Evolutionary conservation across 2,888 invertebrate species (phyloP), one percentile per base, ranked within the genome.

Genomic region (Linnaemya vulpina): DNA sequence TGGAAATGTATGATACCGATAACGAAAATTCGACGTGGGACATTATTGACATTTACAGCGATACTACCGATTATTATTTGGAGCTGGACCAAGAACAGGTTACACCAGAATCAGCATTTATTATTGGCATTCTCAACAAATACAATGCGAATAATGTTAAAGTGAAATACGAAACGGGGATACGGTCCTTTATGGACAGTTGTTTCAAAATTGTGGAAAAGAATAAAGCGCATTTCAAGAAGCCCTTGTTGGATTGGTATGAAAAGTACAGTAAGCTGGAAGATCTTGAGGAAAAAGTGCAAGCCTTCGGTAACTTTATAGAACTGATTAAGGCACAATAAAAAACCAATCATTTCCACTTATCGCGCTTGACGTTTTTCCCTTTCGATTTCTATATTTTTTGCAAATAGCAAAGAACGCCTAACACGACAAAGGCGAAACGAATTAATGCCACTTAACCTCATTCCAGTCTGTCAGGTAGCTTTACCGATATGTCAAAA

Each of bases 171-270:
- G 65, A 49, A 9, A 40, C 49, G 15, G 51, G 62, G 17, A 84
- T 84, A 77, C 5, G 20, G 1, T 10, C 2, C 0, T 86, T 82
- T 38, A 60, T 49, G 22, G 49, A 80, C 0, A 55, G 51, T 10
- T 84, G 86, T 13, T 22, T 38, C 5, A 35, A 15, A 13, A 43
- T 38, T 38, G 55, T 84, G 20, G 74, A 84, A 20, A 68, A 53
- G 11, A 82, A 81, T 58, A 82, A 82, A 30, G 9, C 8, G 3
- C 30, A 62, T 13, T 15, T 86, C 17, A 60, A 86, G 0, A 46
- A 62, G 4, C 25, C 80, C 38, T 76, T 87, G 76, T 58, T 86
- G n/a, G 79, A 79, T 1, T 87, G 87, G 87, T 74, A 70, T 60
- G 62, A 75, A n/a, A 49, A 76, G 11, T 83, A 76, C 2, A 85